These are phyloP conservation scores for Tenebrio molitor DNA, from an alignment of 1,140 invertebrate genomes.

Conservation along the genomic window DNA sequence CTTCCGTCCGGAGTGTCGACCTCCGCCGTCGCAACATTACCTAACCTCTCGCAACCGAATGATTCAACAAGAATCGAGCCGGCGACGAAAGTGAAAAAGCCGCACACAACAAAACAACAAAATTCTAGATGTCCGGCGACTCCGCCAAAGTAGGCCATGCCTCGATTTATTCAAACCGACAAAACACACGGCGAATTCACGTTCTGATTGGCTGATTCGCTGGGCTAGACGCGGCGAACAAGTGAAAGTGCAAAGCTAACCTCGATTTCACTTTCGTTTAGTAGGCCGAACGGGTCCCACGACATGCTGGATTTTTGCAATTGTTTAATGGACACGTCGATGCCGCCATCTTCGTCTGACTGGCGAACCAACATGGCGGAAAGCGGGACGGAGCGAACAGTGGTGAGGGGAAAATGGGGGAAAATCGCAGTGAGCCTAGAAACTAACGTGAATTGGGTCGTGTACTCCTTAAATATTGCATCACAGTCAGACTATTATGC, in stretches of 20 bases:
- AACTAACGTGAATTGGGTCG: slow-evolving; percentile 65
- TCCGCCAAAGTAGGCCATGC: slow-evolving; percentile 64
- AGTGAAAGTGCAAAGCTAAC: slow-evolving; percentile 68
- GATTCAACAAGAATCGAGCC: background rate
- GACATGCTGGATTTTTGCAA: slow-evolving; percentile 61
- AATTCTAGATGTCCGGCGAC: slow-evolving; percentile 60
- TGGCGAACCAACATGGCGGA: background rate
- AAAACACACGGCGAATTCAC: slow-evolving; percentile 60
- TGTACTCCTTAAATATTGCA: slow-evolving; percentile 65
- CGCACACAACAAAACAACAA: slow-evolving; percentile 53
- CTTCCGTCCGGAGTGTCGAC: background rate
- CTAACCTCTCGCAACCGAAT: background rate
- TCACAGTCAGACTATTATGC: slow-evolving; percentile 63
- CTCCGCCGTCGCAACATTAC: background rate
- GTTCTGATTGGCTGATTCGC: slow-evolving; percentile 60
- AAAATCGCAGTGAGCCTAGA: slow-evolving; percentile 61
- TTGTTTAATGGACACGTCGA: slow-evolving; percentile 51
- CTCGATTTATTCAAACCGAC: slow-evolving; percentile 65
- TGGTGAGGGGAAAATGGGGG: slow-evolving; percentile 42
- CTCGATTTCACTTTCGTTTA: slow-evolving; percentile 68
- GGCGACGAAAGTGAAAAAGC: slow-evolving; percentile 7
- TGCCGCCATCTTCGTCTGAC: slow-evolving; percentile 51
- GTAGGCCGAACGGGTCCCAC: slow-evolving; percentile 67
- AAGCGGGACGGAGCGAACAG: slow-evolving; percentile 47
- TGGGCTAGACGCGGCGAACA: slow-evolving; percentile 65